These are phyloP conservation scores for Micrasema minimum DNA, from an alignment of 1,140 invertebrate genomes.

Conservation along the genomic window DNA sequence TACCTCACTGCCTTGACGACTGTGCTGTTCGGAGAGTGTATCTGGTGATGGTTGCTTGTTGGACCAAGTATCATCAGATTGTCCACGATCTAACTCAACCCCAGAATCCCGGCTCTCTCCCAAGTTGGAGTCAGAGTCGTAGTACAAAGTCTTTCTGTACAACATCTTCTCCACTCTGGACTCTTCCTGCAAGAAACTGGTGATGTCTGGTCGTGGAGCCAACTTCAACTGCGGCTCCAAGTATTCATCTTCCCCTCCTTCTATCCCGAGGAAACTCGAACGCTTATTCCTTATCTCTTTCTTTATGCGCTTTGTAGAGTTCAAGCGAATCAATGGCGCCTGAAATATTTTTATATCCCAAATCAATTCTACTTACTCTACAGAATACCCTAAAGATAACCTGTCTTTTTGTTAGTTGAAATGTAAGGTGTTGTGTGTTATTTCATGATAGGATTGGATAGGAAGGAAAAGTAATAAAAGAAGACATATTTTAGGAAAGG, in stretches of 20 bases:
- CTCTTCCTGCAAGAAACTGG: constrained; percentile 81
- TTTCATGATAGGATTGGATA: constrained; percentile 12
- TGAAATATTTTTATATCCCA: constrained; percentile 54
- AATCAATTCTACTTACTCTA: not conserved
- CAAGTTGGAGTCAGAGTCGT: constrained; percentile 66
- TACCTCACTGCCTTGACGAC: constrained; percentile 80
- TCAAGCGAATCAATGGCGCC: constrained; percentile 76
- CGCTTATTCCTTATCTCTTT: constrained; percentile 86
- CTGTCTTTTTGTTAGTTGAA: not conserved
- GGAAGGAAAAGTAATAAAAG: constrained; percentile 23
- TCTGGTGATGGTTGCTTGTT: constrained; percentile 71
- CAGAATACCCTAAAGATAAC: too few species aligned
- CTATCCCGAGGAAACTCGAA: constrained; percentile 87
- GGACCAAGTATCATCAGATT: constrained; percentile 70
- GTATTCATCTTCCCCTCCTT: constrained; percentile 77
- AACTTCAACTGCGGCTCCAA: constrained; percentile 75
- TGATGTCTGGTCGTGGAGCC: constrained; percentile 82
- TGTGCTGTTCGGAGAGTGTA: constrained; percentile 74
- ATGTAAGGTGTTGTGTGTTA: not conserved
- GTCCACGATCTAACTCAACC: constrained; percentile 74
- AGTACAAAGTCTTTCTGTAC: constrained; percentile 71
- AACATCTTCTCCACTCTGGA: constrained; percentile 80
- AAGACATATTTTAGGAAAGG: constrained; percentile 23
- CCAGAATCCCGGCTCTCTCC: constrained; percentile 80
- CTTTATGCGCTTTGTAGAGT: constrained; percentile 86